Evolutionary conservation across 2,888 invertebrate species (phyloP).

Genomic region (Athalia circularis): DNA sequence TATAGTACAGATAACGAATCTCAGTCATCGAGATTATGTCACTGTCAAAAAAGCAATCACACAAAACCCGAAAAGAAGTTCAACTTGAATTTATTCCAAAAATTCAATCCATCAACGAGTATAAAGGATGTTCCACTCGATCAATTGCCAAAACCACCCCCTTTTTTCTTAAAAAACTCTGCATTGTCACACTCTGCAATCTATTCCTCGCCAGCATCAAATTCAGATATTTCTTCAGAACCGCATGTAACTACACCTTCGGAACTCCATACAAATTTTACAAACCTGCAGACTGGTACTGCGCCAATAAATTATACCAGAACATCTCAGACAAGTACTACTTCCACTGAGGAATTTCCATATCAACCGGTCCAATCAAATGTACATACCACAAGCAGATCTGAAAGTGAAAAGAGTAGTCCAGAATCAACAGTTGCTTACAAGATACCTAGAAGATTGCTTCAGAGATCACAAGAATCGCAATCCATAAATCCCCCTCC

Average conservation of each 20-base stretch:
- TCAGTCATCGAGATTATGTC: background rate
- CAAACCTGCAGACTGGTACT: background rate
- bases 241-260: background rate
- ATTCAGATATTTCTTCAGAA: background rate
- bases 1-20: constrained; percentile 40
- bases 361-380: background rate
- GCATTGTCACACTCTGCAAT: constrained; percentile 2
- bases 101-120: constrained; percentile 10
- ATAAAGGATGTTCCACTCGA: constrained; percentile 12
- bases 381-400: background rate
- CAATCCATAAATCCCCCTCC: constrained; percentile 17
- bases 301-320: background rate
- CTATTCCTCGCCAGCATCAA: background rate
- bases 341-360: background rate
- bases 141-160: constrained; percentile 2
- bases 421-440: background rate
- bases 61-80: background rate
- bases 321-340: background rate
- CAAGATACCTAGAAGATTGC: background rate
- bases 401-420: background rate
- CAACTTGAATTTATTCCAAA: constrained; percentile 26
- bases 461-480: background rate
- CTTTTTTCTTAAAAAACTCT: constrained; percentile 11
- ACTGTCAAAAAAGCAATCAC: background rate
- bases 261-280: background rate